Base-by-base conservation (phyloP, 2,113 vertebrate species). In the Apteryx owenii region DNA sequence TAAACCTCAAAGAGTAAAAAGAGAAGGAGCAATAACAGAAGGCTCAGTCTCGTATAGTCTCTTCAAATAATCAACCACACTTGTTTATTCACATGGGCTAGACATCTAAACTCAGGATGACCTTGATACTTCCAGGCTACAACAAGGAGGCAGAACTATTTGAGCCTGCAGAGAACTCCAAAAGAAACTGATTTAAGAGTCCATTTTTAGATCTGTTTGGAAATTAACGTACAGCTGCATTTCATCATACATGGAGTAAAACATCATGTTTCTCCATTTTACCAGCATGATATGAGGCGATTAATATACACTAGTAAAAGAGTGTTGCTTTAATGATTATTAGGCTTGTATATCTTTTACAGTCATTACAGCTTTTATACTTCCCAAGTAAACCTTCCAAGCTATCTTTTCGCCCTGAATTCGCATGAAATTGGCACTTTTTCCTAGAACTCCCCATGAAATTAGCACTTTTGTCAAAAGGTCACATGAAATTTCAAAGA, bases 381-480 rank as follows among this genome's bases (percentile, higher is more conserved):
- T 70, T 66, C 48, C 42, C 31, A 92, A 93, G 53, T 81, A 89
- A 97, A 79, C 53, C 44, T 91, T 96, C 29, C 73, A 94, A 65
- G 33, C 54, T 93, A 92, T 71, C 42, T 93, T 96, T 89, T 10
- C 12, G 12, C 5, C 4, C 28, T 61, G 61, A 94, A 92, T 92
- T 97, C 94, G 51, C 83, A 94, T 95, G 46, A 96, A 95, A 95
- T 91, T 95, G 87, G 77, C 60, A 87, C 79, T 46, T 73, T 91
- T 95, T 53, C 42, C 51, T 64, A 69, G 66, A 97, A 82, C n/a
- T 90, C 56, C 28, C 78, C 60, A 79, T 66, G 56, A 94, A 96
- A 97, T 93, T 69, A 94, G 11, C 64, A 87, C n/a, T 89, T 75
- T 87, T 72, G 60, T 80, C n/a, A 77, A 85, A 96, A 96, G 58